Conservation (phyloP, 2,113 vertebrate genomes). For the Numenius arquata region DNA sequence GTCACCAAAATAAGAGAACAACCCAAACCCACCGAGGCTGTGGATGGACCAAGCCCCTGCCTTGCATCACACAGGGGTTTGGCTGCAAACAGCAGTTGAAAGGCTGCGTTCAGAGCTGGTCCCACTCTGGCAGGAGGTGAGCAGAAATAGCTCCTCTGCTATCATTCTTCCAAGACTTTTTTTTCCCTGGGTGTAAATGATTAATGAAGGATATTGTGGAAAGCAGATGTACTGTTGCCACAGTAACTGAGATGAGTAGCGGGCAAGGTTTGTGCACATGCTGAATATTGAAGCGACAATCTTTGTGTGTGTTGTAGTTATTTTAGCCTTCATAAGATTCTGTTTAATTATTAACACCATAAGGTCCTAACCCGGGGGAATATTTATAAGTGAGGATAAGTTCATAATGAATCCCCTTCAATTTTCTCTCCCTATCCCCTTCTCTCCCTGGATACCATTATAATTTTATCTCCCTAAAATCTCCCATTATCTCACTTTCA, state of each 20-base stretch:
- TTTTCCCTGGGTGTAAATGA: constrained; percentile 37
- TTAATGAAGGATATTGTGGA: constrained; percentile 51
- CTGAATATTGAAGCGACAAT: constrained; percentile 1
- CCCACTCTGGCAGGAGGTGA: background rate
- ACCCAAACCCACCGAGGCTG: background rate
- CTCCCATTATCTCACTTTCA: background rate
- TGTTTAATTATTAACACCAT: constrained; percentile 56
- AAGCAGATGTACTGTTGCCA: constrained; percentile 58
- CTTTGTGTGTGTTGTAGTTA: background rate
- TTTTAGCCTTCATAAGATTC: constrained; percentile 24
- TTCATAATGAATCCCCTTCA: background rate
- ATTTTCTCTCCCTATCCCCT: background rate
- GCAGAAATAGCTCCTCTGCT: background rate
- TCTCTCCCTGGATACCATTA: background rate
- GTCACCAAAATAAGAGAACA: background rate
- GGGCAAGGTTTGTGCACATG: constrained; percentile 6
- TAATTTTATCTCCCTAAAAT: background rate
- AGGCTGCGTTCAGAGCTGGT: background rate
- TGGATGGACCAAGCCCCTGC: too few species aligned
- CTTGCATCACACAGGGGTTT: too few species aligned
- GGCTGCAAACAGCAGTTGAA: background rate
- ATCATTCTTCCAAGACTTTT: background rate
- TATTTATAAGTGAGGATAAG: constrained; percentile 2
- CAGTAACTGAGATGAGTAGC: constrained; percentile 32
- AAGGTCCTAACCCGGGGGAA: background rate